Conservation (phyloP, 2,797 vertebrate genomes). For the Tauraco hartlaubi region DNA sequence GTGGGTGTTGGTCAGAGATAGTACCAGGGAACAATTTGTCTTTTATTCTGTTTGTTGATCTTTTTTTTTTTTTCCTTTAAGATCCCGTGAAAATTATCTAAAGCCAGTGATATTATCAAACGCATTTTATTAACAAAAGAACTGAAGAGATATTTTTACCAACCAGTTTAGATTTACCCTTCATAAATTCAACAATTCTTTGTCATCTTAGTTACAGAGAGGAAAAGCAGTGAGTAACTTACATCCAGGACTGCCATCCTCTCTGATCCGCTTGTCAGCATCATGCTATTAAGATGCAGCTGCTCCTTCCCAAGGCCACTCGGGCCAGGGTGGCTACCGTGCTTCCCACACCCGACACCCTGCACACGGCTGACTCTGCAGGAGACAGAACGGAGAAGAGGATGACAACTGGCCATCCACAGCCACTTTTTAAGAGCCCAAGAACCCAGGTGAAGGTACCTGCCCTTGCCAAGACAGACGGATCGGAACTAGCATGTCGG, state of each 20-base stretch:
- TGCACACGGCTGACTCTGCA: not conserved
- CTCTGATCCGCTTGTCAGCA: not conserved
- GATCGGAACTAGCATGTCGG: not conserved
- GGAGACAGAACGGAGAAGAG: not conserved
- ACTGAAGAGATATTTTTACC: not conserved
- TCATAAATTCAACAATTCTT: not conserved
- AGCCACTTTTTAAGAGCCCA: not conserved
- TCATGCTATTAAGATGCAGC: not conserved
- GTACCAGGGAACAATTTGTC: not conserved
- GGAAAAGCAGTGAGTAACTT: not conserved
- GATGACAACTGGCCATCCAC: not conserved
- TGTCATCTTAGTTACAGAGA: not conserved
- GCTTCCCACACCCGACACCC: not conserved
- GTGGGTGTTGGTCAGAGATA: not conserved
- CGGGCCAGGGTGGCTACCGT: not conserved
- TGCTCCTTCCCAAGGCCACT: not conserved
- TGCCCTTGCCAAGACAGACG: not conserved
- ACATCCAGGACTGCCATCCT: not conserved
- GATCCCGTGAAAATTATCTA: not conserved
- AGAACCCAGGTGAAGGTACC: not conserved
- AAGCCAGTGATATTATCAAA: not conserved
- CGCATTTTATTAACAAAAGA: not conserved
- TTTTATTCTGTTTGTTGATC: not conserved
- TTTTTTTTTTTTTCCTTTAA: not conserved
- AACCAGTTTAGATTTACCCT: not conserved